Conservation (phyloP, 2,888 invertebrate species). For the Drosophila neonasuta region DNA sequence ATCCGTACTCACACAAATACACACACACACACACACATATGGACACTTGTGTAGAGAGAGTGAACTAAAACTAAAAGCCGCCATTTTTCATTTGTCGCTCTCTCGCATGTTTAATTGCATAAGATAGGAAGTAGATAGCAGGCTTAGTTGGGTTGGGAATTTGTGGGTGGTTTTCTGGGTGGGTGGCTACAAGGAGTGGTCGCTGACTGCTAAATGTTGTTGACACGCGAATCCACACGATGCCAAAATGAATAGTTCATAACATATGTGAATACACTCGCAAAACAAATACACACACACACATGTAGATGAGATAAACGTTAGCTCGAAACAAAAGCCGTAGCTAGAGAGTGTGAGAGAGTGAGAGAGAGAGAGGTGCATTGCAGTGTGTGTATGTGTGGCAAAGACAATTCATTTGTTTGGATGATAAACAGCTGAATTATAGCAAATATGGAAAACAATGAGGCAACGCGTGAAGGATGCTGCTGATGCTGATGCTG, state of each 20-base stretch:
- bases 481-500: slow-evolving; percentile 21
- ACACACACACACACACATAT: slow-evolving; percentile 3
- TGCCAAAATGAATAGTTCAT: slow-evolving; percentile 69
- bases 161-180: neutral
- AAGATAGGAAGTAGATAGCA: slow-evolving; percentile 42
- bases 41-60: slow-evolving; percentile 10
- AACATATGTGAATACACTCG: slow-evolving; percentile 56
- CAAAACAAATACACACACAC: slow-evolving; percentile 43
- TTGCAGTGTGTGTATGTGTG: slow-evolving; percentile 38
- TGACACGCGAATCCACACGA: slow-evolving; percentile 69
- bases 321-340: slow-evolving; percentile 51
- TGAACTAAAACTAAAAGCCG: slow-evolving; percentile 57
- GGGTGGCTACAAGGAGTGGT: slow-evolving; percentile 35
- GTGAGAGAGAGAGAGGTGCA: slow-evolving; percentile 5
- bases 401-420: slow-evolving; percentile 75
- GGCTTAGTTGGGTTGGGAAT: neutral
- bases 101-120: slow-evolving; percentile 63
- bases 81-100: slow-evolving; percentile 64
- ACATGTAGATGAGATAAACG: slow-evolving; percentile 42
- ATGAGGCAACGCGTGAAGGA: slow-evolving; percentile 46
- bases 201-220: slow-evolving; percentile 61
- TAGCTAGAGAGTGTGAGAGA: slow-evolving; percentile 3
- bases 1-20: slow-evolving; percentile 36
- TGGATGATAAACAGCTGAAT: slow-evolving; percentile 72
- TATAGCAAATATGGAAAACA: slow-evolving; percentile 71